Base-by-base conservation (phyloP, 2,797 vertebrate species). In the Austrolebias charrua region DNA sequence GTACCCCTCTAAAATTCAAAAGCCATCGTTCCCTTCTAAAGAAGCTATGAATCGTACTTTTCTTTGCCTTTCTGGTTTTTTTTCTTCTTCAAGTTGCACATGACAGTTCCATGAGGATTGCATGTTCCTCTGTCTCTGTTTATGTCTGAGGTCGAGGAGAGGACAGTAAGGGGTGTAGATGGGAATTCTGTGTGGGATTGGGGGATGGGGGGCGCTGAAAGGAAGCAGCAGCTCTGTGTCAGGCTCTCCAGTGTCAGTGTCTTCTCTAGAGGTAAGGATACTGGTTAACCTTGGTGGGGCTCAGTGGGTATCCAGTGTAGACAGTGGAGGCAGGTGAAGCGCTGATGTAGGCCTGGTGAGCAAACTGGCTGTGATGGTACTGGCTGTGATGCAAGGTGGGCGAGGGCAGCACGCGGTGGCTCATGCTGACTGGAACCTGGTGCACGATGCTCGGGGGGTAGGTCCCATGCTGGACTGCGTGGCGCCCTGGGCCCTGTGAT, bases 221-320 rank as follows among this genome's bases (percentile, higher is more conserved):
- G 19, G 49, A 12, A 35, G 56, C 28, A 44, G 70, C 64, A 79
- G 80, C 66, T 82, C 78, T 74, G 78, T 81, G 78, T 83, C 71
- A 61, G 79, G 78, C 88, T 85, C 87, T 93, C 90, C 92, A 92
- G 92, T 92, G 90, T 92, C 80, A 80, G 74, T 83, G 89, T 88
- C 80, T 80, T 88, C 86, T 93, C 89, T 93, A 94, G 95, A 99
- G 96, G 94, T 98, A 99, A 86, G 97, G 96, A 93, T 98, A 99
- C 93, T 98, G 98, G 95, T 97, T 99, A 89, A 99, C 96, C 95
- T 99, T 99, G 83, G 96, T 94, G 79, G 98, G 98, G 93, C 97
- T 99, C 94, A 99, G 92, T 33, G 97, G 97, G 90, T 98, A 99
- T 97, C 98, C 97, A 97, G 98, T 98, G 96, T 99, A 99, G 94